Evolutionary conservation across 53 echinoderm and acorn worm genomes (phyloP).

Genomic region (Holothuria leucospilota): DNA sequence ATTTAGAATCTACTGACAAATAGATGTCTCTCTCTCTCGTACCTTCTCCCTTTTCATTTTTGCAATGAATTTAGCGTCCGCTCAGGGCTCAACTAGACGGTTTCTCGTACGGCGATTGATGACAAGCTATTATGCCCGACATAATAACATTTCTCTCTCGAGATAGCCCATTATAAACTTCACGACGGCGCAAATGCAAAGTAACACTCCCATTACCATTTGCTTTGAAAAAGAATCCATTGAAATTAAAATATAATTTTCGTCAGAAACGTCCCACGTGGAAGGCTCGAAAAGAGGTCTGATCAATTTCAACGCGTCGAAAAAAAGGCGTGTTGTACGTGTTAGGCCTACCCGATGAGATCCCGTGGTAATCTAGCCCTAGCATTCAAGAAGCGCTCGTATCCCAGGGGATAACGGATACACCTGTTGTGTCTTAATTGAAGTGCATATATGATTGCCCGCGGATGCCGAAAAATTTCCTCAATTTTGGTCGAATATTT

Average conservation of each 20-base stretch:
- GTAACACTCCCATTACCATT: background rate
- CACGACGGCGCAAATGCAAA: too few relatives aligned
- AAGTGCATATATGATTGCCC: slow-evolving; percentile 25
- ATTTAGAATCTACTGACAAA: too few relatives aligned
- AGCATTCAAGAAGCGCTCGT: background rate
- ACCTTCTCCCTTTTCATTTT: background rate
- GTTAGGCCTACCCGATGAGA: slow-evolving; percentile 31
- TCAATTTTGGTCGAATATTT: slow-evolving; percentile 41
- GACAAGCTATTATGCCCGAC: too few relatives aligned
- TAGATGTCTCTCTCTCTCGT: background rate
- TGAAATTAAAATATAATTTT: slow-evolving; percentile 47
- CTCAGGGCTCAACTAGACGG: background rate
- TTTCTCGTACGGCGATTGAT: too few relatives aligned
- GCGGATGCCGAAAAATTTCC: slow-evolving; percentile 42
- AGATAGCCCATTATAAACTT: too few relatives aligned
- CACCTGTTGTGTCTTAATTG: slow-evolving; percentile 31
- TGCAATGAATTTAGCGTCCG: background rate
- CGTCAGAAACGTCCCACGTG: slow-evolving; percentile 4
- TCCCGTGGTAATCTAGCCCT: slow-evolving; percentile 12
- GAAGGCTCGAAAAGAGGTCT: too few relatives aligned
- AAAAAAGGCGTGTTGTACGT: slow-evolving; percentile 32
- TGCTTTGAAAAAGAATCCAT: slow-evolving; percentile 22
- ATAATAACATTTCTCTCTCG: too few relatives aligned
- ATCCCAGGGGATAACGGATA: slow-evolving; percentile 35
- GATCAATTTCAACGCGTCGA: background rate